These are phyloP conservation scores for Meandrina meandrites DNA, from an alignment of 92 coral and sea anemone genomes.

Conservation along the genomic window DNA sequence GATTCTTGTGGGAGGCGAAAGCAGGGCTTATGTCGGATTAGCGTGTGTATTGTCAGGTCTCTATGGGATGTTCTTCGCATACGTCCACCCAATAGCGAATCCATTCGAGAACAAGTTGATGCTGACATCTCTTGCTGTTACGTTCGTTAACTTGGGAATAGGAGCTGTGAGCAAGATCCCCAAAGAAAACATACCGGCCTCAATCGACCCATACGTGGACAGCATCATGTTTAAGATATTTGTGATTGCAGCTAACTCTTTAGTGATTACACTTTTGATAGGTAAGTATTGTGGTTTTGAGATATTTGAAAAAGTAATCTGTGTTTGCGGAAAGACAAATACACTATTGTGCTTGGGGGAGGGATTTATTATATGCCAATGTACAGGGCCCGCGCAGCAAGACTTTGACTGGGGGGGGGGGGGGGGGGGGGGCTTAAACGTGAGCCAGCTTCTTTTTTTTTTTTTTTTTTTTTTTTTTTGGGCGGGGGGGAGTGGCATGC, in stretches of 20 bases:
- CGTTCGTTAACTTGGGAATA: not conserved
- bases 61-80: not conserved
- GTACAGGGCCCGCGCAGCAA: too few relatives aligned
- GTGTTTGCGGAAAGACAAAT: too few relatives aligned
- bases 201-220: not conserved
- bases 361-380: too few relatives aligned
- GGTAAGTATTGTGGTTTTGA: not conserved
- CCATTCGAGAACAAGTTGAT: not conserved
- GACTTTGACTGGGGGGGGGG: too few relatives aligned
- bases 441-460: too few relatives aligned
- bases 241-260: not conserved
- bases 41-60: not conserved
- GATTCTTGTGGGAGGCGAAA: not conserved
- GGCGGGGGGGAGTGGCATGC: too few relatives aligned
- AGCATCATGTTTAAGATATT: not conserved
- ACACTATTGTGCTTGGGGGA: too few relatives aligned
- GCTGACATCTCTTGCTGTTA: not conserved
- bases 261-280: not conserved
- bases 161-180: not conserved
- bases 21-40: not conserved
- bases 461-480: too few relatives aligned
- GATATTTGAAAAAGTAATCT: too few relatives aligned
- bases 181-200: not conserved
- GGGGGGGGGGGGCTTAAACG: too few relatives aligned
- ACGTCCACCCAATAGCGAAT: not conserved